Evolutionary conservation across 2,797 vertebrate species (phyloP).

Genomic region (Allochrocebus solatus): DNA sequence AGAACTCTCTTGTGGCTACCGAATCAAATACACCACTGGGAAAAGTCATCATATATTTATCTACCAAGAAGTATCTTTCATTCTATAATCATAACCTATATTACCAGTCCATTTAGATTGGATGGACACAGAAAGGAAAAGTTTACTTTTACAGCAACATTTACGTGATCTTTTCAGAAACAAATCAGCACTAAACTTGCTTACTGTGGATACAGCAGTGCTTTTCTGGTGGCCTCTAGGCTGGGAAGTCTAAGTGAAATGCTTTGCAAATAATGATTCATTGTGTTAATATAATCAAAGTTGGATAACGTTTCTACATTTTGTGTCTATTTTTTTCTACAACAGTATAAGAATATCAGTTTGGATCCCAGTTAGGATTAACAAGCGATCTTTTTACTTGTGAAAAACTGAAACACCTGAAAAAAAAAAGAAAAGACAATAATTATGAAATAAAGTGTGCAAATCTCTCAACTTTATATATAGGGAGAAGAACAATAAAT

Average conservation of each 20-base stretch:
- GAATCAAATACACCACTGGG: not conserved
- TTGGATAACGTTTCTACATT: not conserved
- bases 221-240: not conserved
- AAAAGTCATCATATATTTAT: not conserved
- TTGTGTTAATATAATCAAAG: not conserved
- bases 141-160: not conserved
- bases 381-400: constrained; percentile 15
- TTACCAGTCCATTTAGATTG: not conserved
- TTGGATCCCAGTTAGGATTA: constrained; percentile 9
- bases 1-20: not conserved
- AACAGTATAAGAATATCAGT: not conserved
- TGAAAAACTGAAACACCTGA: constrained; percentile 32
- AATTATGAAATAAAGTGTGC: not conserved
- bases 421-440: constrained; percentile 13
- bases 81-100: not conserved
- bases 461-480: not conserved
- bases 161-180: not conserved
- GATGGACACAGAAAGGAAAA: not conserved
- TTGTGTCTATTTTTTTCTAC: not conserved
- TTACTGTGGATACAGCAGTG: not conserved
- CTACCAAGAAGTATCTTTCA: not conserved
- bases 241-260: constrained; percentile 14
- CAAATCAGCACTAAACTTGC: not conserved
- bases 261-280: constrained; percentile 44
- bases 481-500: not conserved